A percentile compares a stretch with the other conserved stretches of the same genome.
These are phyloP conservation scores for Limnothrissa miodon DNA, from an alignment of 2,113 vertebrate genomes.

Conservation along the genomic window DNA sequence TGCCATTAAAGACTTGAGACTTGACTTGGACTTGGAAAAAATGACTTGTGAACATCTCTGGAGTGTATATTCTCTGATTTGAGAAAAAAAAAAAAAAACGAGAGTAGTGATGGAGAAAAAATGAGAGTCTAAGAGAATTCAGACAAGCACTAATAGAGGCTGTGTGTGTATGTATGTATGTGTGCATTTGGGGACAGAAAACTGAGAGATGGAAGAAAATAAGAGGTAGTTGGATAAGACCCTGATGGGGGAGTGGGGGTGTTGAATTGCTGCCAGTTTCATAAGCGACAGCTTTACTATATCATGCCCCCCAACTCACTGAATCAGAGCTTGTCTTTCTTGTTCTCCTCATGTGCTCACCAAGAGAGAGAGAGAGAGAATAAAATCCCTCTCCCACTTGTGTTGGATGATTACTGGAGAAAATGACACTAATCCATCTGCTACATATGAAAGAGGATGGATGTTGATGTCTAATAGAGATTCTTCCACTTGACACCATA, in stretches of 20 bases:
- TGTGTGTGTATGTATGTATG: no score
- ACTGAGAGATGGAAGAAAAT: background rate
- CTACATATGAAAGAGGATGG: background rate
- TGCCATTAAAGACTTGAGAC: no score
- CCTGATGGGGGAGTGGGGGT: no score
- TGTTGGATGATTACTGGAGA: background rate
- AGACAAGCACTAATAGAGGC: no score
- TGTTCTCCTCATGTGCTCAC: background rate
- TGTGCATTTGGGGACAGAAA: background rate
- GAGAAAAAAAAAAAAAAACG: no score
- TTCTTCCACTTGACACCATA: background rate
- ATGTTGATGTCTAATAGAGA: background rate
- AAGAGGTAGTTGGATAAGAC: background rate
- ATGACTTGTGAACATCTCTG: no score
- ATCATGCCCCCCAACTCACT: background rate
- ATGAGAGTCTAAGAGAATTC: no score
- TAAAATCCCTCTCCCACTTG: background rate
- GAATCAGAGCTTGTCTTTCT: background rate
- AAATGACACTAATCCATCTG: background rate
- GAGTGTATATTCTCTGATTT: no score
- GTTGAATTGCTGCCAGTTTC: conserved; percentile 23
- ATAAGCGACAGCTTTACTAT: conserved; percentile 17
- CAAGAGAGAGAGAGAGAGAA: background rate
- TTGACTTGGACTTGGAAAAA: no score
- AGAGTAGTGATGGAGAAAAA: no score